Conservation (phyloP, 2,113 vertebrate genomes). For the Hydrochoerus hydrochaeris region DNA sequence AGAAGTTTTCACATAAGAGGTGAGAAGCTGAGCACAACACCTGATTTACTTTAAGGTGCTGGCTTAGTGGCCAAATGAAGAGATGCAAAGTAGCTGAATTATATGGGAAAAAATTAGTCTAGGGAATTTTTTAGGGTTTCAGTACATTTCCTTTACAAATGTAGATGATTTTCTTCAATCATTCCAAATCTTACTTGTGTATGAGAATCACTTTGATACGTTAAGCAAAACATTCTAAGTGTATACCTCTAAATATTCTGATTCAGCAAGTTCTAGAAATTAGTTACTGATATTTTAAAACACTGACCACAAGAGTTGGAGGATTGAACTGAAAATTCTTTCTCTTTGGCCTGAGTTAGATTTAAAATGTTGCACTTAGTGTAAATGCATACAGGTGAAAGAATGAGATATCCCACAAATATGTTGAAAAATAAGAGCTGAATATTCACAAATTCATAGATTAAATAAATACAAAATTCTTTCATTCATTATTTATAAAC, state of each 20-base stretch:
- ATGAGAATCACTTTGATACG: background rate
- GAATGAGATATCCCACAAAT: background rate
- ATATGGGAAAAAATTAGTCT: background rate
- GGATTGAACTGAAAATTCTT: background rate
- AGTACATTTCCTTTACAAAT: background rate
- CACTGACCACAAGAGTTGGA: background rate
- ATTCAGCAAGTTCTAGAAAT: background rate
- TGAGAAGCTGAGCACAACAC: background rate
- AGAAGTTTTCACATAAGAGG: background rate
- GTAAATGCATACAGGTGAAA: background rate
- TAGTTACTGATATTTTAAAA: background rate
- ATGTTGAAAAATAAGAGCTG: background rate
- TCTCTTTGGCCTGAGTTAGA: background rate
- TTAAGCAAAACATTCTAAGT: background rate
- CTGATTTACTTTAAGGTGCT: background rate
- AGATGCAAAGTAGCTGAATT: background rate
- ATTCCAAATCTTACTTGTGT: background rate
- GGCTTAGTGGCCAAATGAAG: background rate
- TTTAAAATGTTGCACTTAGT: background rate
- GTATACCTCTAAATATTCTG: background rate
- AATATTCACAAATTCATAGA: background rate
- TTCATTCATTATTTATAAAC: background rate
- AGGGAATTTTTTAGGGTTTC: background rate
- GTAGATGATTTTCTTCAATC: background rate
- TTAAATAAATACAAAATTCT: background rate